Conservation (phyloP, 2,797 vertebrate genomes). For the Ctenopoma kingsleyae region DNA sequence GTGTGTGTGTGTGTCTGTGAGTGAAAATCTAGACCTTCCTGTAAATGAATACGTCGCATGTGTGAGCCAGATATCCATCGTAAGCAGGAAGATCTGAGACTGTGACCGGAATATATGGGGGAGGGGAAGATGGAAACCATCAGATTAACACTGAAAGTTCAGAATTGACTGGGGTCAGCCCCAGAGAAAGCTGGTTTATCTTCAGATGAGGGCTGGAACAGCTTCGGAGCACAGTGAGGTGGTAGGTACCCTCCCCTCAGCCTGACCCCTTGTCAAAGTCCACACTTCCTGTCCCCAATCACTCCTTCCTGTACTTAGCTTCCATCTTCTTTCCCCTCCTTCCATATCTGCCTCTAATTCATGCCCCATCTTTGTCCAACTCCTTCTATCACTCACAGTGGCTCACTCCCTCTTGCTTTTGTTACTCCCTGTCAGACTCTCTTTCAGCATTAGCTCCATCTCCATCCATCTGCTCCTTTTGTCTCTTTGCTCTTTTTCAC, state of each 20-base stretch:
- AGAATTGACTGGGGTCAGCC: conserved; percentile 62
- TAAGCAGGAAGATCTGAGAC: conserved; percentile 69
- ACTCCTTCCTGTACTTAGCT: conserved; percentile 70
- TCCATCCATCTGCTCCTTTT: conserved; percentile 79
- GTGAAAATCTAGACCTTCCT: conserved; percentile 67
- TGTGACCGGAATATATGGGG: conserved; percentile 50
- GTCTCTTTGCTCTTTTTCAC: conserved; percentile 75
- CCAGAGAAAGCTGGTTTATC: conserved; percentile 66
- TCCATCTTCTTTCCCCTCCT: conserved; percentile 65
- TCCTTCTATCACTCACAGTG: conserved; percentile 64
- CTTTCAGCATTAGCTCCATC: conserved; percentile 73
- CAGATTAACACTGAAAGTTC: conserved; percentile 60
- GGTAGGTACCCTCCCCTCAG: conserved; percentile 48
- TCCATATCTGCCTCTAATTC: conserved; percentile 70
- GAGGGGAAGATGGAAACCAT: conserved; percentile 36
- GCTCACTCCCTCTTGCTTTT: conserved; percentile 72
- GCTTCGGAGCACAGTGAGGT: conserved; percentile 53
- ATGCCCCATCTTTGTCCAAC: conserved; percentile 71
- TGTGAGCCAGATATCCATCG: conserved; percentile 58
- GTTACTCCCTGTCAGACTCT: conserved; percentile 70
- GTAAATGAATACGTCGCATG: conserved; percentile 63
- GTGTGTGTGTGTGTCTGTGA: conserved; percentile 13
- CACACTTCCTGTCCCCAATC: conserved; percentile 67
- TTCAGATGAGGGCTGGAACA: conserved; percentile 76
- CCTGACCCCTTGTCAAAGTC: conserved; percentile 56